Evolutionary conservation across 2,113 vertebrate species (phyloP).

Genomic region (Myrmophylax atrothorax): DNA sequence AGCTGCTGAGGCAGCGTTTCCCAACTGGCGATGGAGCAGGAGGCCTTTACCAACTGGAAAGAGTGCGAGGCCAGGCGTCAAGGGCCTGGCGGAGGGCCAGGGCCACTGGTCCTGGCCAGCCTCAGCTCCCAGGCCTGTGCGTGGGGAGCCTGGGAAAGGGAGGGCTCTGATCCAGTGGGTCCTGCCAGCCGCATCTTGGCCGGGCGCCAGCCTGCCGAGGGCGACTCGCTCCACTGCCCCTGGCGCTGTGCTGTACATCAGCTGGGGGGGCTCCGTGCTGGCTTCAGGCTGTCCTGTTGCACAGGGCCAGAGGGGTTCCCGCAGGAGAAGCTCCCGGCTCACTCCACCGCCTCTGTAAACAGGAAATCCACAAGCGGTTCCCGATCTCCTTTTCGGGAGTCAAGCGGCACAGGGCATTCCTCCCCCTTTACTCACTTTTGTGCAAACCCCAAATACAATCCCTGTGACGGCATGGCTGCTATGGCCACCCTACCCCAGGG

Average conservation of each 20-base stretch:
- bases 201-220: accelerated
- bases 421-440: conserved; percentile 47
- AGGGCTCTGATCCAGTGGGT: background rate
- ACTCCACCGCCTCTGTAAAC: background rate
- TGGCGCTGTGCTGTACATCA: background rate
- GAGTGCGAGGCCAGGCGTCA: background rate
- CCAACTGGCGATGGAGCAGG: background rate
- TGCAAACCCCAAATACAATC: conserved; percentile 41
- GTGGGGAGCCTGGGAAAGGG: background rate
- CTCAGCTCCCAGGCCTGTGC: background rate
- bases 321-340: background rate
- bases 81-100: background rate
- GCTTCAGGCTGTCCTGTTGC: background rate
- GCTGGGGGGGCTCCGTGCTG: background rate
- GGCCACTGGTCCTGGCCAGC: background rate
- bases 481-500: background rate
- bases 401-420: background rate
- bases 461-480: accelerated
- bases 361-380: conserved; percentile 52
- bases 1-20: conserved; percentile 19
- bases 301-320: background rate
- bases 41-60: conserved; percentile 5
- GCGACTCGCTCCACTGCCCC: background rate
- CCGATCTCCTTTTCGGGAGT: conserved; percentile 26
- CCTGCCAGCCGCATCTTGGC: background rate